A percentile compares a stretch with the other conserved stretches of the same genome.
Conservation (phyloP, 2,113 vertebrate species). For the Syrrhaptes paradoxus region DNA sequence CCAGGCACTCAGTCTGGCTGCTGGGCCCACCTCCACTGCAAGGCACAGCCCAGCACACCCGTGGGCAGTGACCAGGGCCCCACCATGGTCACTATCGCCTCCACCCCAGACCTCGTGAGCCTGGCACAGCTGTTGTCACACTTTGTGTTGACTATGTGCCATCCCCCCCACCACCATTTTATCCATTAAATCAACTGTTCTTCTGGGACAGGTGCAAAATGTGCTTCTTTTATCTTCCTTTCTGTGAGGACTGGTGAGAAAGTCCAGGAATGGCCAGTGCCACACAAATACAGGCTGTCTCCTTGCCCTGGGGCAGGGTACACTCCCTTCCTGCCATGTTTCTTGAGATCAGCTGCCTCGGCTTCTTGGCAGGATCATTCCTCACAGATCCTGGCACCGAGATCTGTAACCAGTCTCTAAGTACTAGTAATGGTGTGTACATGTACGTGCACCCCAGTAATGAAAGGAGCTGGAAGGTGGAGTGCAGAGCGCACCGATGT, state of each 20-base stretch:
- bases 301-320: neutral
- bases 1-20: neutral
- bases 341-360: neutral
- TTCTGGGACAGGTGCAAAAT: neutral
- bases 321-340: neutral
- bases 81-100: neutral
- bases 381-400: neutral
- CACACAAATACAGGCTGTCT: neutral
- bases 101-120: neutral
- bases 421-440: neutral
- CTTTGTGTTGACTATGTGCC: accelerated
- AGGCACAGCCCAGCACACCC: neutral
- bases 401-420: neutral
- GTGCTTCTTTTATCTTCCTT: neutral
- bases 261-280: neutral
- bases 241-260: neutral
- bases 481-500: neutral
- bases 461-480: neutral
- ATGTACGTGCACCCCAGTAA: neutral
- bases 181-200: neutral
- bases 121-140: neutral
- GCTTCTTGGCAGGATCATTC: neutral
- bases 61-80: accelerated
- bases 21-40: too few relatives aligned
- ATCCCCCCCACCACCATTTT: neutral